phyloP scores from a whole-genome alignment of 2,113 vertebrate genomes.

The Aspiorhynchus laticeps region DNA sequence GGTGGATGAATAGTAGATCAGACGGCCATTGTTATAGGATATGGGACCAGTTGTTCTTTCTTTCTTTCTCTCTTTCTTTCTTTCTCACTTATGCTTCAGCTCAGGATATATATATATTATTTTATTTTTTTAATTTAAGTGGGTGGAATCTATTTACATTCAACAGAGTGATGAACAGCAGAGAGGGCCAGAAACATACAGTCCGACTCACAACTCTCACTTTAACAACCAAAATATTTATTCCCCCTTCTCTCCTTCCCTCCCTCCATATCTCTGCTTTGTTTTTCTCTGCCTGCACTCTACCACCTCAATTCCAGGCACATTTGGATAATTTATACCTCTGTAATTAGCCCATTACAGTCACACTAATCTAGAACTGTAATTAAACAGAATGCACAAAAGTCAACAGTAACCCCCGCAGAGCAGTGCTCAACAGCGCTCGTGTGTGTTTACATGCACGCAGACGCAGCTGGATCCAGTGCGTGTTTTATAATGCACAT shows the following conservation, averaged over 20 bases:
- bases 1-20: not conserved
- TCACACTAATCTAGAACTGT: slow-evolving; percentile 77
- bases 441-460: slow-evolving; percentile 78
- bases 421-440: slow-evolving; percentile 71
- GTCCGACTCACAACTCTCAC: not conserved
- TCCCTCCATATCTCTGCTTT: not conserved
- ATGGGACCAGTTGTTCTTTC: not conserved
- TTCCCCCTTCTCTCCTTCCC: slow-evolving; percentile 21
- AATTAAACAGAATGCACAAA: slow-evolving; percentile 79
- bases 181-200: no score
- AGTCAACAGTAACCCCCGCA: slow-evolving; percentile 76
- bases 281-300: slow-evolving; percentile 46
- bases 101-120: no score
- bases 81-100: no score
- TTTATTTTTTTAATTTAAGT: no score
- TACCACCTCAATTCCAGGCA: slow-evolving; percentile 57
- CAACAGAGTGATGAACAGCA: no score
- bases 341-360: slow-evolving; percentile 78
- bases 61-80: no score
- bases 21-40: no score
- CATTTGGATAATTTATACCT: slow-evolving; percentile 76
- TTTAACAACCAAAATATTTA: slow-evolving; percentile 33
- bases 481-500: slow-evolving; percentile 35
- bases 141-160: no score
- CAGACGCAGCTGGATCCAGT: slow-evolving; percentile 76